phyloP scores from a whole-genome alignment of 1,140 invertebrate genomes.

The Drosophila subobscura region DNA sequence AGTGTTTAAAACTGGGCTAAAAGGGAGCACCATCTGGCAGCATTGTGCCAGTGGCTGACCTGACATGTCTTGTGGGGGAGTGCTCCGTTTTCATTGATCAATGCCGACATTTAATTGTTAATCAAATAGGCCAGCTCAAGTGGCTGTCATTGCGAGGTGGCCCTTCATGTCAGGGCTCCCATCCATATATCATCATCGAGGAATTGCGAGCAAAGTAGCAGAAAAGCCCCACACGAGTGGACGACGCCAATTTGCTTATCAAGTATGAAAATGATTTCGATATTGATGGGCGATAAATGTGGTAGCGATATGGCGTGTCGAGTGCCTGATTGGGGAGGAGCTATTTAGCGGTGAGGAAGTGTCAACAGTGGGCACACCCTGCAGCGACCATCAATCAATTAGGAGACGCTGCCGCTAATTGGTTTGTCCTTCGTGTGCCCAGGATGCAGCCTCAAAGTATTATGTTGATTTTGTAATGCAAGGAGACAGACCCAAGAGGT shows the following conservation, averaged over 20 bases:
- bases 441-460: slow-evolving; percentile 17
- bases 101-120: too few relatives aligned
- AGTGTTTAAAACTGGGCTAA: too few relatives aligned
- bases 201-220: neutral
- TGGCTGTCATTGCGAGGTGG: neutral
- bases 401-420: slow-evolving; percentile 52
- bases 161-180: neutral
- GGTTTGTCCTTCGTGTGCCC: slow-evolving; percentile 8
- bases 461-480: slow-evolving; percentile 58
- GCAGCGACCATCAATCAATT: slow-evolving; percentile 67
- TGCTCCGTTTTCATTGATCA: too few relatives aligned
- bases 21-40: too few relatives aligned
- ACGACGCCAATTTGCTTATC: slow-evolving; percentile 57
- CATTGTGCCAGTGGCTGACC: too few relatives aligned
- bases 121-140: too few relatives aligned
- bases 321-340: slow-evolving; percentile 19
- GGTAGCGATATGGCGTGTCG: slow-evolving; percentile 36
- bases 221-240: neutral
- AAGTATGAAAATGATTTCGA: slow-evolving; percentile 54
- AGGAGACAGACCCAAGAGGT: slow-evolving; percentile 30
- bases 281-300: slow-evolving; percentile 34
- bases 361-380: slow-evolving; percentile 29
- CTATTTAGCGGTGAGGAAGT: slow-evolving; percentile 23
- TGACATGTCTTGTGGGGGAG: too few relatives aligned
- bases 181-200: slow-evolving; percentile 8